Percentiles rank a stretch among this genome's conserved stretches.
Conservation (phyloP, 2,113 vertebrate species). For the Labeo rohita region DNA sequence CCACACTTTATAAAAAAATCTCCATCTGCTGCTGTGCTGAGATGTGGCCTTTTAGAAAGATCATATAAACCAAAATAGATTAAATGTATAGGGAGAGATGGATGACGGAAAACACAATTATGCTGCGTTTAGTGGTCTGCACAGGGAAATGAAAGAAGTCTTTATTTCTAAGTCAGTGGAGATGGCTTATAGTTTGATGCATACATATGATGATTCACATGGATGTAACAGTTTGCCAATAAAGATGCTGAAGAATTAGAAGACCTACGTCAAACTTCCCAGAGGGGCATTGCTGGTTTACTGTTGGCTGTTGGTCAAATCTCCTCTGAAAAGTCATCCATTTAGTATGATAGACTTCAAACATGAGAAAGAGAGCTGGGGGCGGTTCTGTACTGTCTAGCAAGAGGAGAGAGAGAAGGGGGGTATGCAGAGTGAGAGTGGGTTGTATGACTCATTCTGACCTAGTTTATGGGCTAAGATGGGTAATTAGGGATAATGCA, state of each 20-base stretch:
- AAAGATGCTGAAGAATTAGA: slow-evolving; percentile 22
- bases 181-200: not conserved
- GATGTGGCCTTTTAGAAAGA: slow-evolving; percentile 10
- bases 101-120: slow-evolving; percentile 25
- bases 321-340: slow-evolving; percentile 14
- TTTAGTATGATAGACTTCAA: slow-evolving; percentile 47
- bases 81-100: slow-evolving; percentile 27
- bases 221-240: slow-evolving; percentile 1
- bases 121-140: slow-evolving; percentile 13
- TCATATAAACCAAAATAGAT: slow-evolving; percentile 17
- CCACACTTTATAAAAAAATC: slow-evolving; percentile 21
- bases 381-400: slow-evolving; percentile 51
- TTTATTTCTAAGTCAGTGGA: slow-evolving; percentile 20
- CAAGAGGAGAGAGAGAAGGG: slow-evolving; percentile 6
- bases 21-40: not conserved
- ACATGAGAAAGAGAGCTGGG: slow-evolving; percentile 33
- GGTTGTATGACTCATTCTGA: slow-evolving; percentile 58
- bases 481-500: slow-evolving; percentile 35
- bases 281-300: not conserved
- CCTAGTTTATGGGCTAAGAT: slow-evolving; percentile 52
- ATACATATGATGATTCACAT: not conserved
- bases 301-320: slow-evolving; percentile 34
- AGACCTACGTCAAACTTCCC: not conserved
- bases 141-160: not conserved
- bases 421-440: slow-evolving; percentile 25